Conservation (phyloP, 2,888 invertebrate species). For the Asteroscopus sphinx region DNA sequence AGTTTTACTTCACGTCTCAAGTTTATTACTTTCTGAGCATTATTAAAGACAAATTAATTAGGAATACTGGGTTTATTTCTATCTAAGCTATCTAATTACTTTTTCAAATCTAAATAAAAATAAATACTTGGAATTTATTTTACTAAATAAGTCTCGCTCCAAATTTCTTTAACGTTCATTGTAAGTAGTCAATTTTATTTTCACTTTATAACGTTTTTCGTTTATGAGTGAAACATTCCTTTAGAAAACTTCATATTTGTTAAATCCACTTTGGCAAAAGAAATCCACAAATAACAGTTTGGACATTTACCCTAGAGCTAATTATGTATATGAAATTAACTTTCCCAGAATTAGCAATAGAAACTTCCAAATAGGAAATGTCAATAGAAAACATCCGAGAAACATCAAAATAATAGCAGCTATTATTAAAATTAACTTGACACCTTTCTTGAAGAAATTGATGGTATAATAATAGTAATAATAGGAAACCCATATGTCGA, state of each 20-base stretch:
- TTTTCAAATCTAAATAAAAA: too few relatives aligned
- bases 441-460: slow-evolving; percentile 19
- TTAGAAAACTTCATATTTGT: too few relatives aligned
- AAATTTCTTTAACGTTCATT: too few relatives aligned
- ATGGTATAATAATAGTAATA: slow-evolving; percentile 11
- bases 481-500: slow-evolving; percentile 9
- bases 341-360: slow-evolving; percentile 9
- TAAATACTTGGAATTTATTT: too few relatives aligned
- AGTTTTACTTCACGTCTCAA: not conserved
- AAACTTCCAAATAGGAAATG: slow-evolving; percentile 30
- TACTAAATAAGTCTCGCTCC: too few relatives aligned
- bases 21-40: slow-evolving; percentile 11
- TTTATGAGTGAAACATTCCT: too few relatives aligned
- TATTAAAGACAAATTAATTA: slow-evolving; percentile 17
- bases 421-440: slow-evolving; percentile 43
- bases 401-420: slow-evolving; percentile 21
- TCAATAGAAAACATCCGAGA: not conserved
- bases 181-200: too few relatives aligned
- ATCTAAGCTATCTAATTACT: too few relatives aligned
- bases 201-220: too few relatives aligned
- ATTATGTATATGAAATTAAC: slow-evolving; percentile 20
- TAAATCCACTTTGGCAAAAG: not conserved
- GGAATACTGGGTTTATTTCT: not conserved
- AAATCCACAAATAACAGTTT: not conserved
- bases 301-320: slow-evolving; percentile 9